Evolutionary conservation across 2,797 vertebrate genomes (phyloP).

Genomic region (Sandelia bainsii): DNA sequence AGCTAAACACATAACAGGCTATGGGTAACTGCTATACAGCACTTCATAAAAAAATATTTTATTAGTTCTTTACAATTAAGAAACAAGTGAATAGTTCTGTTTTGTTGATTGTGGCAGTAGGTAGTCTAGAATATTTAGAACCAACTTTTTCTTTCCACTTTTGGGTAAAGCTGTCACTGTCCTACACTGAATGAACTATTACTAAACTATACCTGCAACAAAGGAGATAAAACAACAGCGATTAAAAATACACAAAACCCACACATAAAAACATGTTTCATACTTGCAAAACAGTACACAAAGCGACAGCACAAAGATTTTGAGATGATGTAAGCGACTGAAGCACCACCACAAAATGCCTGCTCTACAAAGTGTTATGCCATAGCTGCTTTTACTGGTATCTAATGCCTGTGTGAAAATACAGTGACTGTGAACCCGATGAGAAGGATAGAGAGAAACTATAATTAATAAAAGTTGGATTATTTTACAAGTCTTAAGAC

Average conservation of each 20-base stretch:
- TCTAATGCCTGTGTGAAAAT: conserved; percentile 6
- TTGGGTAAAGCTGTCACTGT: not conserved
- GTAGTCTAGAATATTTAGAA: not conserved
- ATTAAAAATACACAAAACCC: conserved; percentile 48
- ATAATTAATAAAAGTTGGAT: not conserved
- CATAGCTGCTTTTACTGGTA: conserved; percentile 15
- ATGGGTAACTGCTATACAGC: not conserved
- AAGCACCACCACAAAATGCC: conserved; percentile 41
- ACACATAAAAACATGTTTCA: conserved; percentile 46
- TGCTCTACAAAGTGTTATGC: conserved; percentile 12
- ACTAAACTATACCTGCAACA: conserved; percentile 22
- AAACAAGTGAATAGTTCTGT: conserved; percentile 7
- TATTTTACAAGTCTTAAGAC: conserved; percentile 9
- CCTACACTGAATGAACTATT: conserved; percentile 18
- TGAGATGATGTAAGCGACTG: conserved; percentile 34
- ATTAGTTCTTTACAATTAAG: not conserved
- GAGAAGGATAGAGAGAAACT: conserved; percentile 8
- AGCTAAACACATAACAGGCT: not conserved
- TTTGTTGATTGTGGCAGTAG: not conserved
- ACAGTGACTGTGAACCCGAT: conserved; percentile 14
- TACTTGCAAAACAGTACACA: conserved; percentile 37
- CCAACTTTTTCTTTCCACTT: conserved; percentile 13
- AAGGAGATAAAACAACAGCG: conserved; percentile 39
- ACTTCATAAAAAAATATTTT: not conserved
- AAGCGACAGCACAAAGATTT: conserved; percentile 51